A percentile compares a stretch with the other conserved stretches of the same genome.
phyloP scores from a whole-genome alignment of 2,113 vertebrate genomes.

The Rafetus swinhoei region DNA sequence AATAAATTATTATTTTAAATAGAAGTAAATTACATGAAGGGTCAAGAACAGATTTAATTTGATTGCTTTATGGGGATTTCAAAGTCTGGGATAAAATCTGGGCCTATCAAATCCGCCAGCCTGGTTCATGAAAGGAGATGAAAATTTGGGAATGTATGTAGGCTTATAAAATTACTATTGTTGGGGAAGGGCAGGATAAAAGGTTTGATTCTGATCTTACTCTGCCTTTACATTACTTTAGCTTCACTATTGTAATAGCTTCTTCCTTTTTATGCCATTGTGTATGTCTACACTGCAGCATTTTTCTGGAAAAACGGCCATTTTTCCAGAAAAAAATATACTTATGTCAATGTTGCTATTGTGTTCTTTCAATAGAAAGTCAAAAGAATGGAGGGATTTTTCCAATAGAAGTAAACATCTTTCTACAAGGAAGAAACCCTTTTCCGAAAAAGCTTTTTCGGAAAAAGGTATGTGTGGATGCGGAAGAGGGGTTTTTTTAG shows the following conservation, averaged over 20 bases:
- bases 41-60: background rate
- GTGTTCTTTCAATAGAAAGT: too few species aligned
- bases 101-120: accelerated
- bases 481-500: too few species aligned
- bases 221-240: background rate
- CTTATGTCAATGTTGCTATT: too few species aligned
- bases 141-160: background rate
- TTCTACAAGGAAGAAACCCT: too few species aligned
- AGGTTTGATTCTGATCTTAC: background rate
- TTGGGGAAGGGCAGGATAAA: background rate
- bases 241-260: background rate
- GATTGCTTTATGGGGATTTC: background rate
- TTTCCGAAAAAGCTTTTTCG: too few species aligned
- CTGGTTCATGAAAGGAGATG: background rate
- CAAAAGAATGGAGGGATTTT: too few species aligned
- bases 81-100: background rate
- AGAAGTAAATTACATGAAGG: background rate
- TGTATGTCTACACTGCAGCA: too few species aligned
- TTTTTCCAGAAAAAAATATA: too few species aligned
- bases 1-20: background rate
- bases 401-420: too few species aligned
- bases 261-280: background rate
- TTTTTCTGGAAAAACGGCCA: too few species aligned
- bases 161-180: background rate
- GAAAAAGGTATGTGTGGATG: too few species aligned